phyloP scores from a whole-genome alignment of 2,888 invertebrate genomes.

The Thereva nobilitata region DNA sequence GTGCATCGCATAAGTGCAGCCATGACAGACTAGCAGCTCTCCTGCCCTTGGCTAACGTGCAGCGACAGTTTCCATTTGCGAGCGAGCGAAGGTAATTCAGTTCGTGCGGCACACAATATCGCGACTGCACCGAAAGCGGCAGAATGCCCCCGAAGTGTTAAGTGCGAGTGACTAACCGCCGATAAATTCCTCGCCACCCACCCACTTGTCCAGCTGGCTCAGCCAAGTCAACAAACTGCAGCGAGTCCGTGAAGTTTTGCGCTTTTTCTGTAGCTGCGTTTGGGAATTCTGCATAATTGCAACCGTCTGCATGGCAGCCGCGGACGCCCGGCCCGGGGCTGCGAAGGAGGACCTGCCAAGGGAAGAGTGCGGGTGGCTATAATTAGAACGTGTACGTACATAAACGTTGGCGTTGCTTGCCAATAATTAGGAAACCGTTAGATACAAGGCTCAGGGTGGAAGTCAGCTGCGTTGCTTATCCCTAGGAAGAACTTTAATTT shows the following conservation, averaged over 20 bases:
- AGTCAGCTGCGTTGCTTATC: too few species aligned
- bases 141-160: conserved; percentile 22
- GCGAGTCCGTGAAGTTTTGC: conserved; percentile 22
- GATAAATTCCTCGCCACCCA: conserved; percentile 37
- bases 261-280: conserved; percentile 19
- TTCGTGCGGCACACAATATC: too few species aligned
- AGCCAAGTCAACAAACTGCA: conserved; percentile 36
- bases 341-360: too few species aligned
- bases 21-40: too few species aligned
- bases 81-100: too few species aligned
- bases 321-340: neutral
- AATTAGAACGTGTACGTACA: conserved; percentile 30
- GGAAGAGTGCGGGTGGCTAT: conserved; percentile 19
- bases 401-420: too few species aligned
- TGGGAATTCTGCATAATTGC: conserved; percentile 34
- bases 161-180: conserved; percentile 37
- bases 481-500: too few species aligned
- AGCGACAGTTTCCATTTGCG: too few species aligned
- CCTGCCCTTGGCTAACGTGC: too few species aligned
- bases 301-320: conserved; percentile 6
- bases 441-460: too few species aligned
- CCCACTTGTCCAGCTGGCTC: conserved; percentile 31
- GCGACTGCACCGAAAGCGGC: too few species aligned
- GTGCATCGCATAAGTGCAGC: conserved; percentile 32
- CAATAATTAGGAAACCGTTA: too few species aligned